Percentiles rank a stretch among this genome's conserved stretches.
Evolutionary conservation across 2,888 invertebrate species (phyloP).

Genomic region (Podotricha telesiphe): DNA sequence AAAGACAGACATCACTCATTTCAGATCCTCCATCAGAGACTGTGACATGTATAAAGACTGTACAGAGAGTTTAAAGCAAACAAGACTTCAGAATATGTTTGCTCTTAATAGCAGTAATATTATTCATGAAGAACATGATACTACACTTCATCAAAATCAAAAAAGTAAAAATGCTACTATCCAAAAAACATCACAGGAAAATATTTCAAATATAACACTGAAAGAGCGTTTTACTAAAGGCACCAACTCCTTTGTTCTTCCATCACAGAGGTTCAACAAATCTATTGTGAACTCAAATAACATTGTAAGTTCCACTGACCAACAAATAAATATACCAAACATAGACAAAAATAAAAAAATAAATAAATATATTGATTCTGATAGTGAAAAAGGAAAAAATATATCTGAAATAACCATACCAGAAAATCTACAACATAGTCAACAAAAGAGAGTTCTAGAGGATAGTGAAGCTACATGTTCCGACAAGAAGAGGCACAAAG

Average conservation of each 20-base stretch:
- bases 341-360: slow-evolving; percentile 14
- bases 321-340: neutral
- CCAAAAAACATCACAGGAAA: slow-evolving; percentile 36
- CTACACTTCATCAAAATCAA: slow-evolving; percentile 22
- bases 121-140: slow-evolving; percentile 6
- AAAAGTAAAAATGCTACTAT: neutral
- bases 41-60: slow-evolving; percentile 54
- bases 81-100: slow-evolving; percentile 53
- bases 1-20: slow-evolving; percentile 51
- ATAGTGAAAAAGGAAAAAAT: slow-evolving; percentile 39
- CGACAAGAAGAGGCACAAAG: slow-evolving; percentile 35
- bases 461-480: slow-evolving; percentile 25
- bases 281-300: slow-evolving; percentile 39
- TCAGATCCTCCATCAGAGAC: slow-evolving; percentile 51
- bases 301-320: neutral
- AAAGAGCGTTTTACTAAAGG: slow-evolving; percentile 63
- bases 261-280: slow-evolving; percentile 66
- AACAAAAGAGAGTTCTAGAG: slow-evolving; percentile 34
- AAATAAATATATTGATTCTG: slow-evolving; percentile 23
- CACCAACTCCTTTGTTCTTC: slow-evolving; percentile 51
- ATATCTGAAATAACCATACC: slow-evolving; percentile 34
- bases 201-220: slow-evolving; percentile 44
- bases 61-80: slow-evolving; percentile 54
- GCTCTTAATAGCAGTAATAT: slow-evolving; percentile 41
- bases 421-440: slow-evolving; percentile 22